These are phyloP conservation scores for Benthosema pterotum DNA, from an alignment of 2,797 vertebrate species.

Conservation along the genomic window DNA sequence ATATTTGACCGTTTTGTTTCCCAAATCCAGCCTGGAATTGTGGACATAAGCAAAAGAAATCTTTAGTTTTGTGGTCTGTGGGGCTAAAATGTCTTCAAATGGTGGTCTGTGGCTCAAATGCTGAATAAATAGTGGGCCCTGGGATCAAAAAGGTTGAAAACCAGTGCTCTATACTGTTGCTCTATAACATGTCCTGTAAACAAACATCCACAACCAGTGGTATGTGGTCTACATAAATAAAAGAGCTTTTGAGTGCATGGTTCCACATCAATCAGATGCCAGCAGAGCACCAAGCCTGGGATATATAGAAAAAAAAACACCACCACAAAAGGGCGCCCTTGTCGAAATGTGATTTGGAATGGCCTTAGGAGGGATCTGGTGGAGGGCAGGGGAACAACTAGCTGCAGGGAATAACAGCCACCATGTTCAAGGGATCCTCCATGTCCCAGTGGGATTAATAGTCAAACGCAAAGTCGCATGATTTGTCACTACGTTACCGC, in stretches of 20 bases:
- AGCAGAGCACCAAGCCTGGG: conserved; percentile 58
- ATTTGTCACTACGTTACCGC: too few species aligned
- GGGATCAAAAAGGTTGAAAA: too few species aligned
- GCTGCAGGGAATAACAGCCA: conserved; percentile 31
- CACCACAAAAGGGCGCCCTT: conserved; percentile 27
- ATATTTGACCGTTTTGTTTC: too few species aligned
- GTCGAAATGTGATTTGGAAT: conserved; percentile 60
- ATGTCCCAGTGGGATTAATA: conserved; percentile 47
- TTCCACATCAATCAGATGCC: conserved; percentile 66
- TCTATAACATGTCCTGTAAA: conserved; percentile 65
- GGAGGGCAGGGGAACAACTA: conserved; percentile 21
- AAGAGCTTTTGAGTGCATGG: conserved; percentile 62
- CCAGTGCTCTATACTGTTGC: too few species aligned
- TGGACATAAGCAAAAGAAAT: too few species aligned
- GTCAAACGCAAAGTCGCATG: too few species aligned
- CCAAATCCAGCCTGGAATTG: too few species aligned
- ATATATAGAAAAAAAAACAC: conserved; percentile 49
- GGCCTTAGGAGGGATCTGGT: conserved; percentile 27
- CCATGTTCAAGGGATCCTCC: conserved; percentile 41
- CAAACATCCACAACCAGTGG: conserved; percentile 77
- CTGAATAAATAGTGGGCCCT: too few species aligned
- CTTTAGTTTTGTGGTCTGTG: too few species aligned
- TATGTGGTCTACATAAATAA: conserved; percentile 78
- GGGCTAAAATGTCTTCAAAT: too few species aligned
- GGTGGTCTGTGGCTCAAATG: too few species aligned